Evolutionary conservation across 2,797 vertebrate genomes (phyloP).

Genomic region (Myiotriccus ornatus): DNA sequence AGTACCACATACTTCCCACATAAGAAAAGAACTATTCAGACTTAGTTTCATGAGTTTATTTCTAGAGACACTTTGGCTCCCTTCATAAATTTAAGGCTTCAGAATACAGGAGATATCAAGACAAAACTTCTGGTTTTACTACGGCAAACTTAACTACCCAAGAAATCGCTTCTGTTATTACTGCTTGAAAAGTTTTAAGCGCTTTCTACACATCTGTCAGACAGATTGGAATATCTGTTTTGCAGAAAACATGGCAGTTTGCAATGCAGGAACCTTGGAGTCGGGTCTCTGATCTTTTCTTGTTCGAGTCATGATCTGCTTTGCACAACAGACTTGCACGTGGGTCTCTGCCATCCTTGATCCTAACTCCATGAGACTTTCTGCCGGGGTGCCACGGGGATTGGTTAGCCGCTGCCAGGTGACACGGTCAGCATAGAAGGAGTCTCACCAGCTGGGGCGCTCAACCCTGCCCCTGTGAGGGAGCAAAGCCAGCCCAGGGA

Average conservation of each 20-base stretch:
- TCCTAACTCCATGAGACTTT: background rate
- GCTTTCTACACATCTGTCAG: background rate
- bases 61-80: background rate
- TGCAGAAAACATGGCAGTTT: background rate
- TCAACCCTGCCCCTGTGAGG: rapidly evolving
- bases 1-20: background rate
- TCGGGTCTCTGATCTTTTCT: background rate
- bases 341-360: background rate
- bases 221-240: background rate
- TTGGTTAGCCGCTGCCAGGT: rapidly evolving
- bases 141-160: background rate
- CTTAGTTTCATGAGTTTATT: background rate
- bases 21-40: background rate
- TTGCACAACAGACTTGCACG: background rate
- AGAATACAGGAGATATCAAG: background rate
- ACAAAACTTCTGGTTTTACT: background rate
- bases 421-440: background rate
- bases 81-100: background rate
- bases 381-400: rapidly evolving
- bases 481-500: background rate
- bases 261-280: background rate
- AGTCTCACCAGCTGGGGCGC: rapidly evolving
- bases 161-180: background rate
- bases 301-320: background rate
- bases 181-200: background rate